These are phyloP conservation scores for Cosmia trapezina DNA, from an alignment of 2,888 invertebrate genomes.

Conservation along the genomic window DNA sequence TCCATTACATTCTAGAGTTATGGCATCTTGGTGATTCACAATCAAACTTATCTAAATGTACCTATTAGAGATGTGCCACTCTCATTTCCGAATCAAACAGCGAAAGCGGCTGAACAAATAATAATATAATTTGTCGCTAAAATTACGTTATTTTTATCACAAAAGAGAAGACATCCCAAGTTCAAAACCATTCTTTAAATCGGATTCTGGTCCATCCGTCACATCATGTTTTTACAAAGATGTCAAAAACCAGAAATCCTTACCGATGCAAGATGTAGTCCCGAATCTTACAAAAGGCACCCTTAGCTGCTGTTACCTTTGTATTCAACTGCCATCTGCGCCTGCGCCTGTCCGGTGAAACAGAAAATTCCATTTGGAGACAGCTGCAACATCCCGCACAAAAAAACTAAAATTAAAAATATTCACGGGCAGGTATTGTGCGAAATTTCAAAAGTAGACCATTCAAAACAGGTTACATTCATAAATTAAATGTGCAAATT, in stretches of 20 bases:
- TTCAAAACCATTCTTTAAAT: background rate
- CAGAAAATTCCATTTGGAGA: conserved; percentile 48
- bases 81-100: conserved; percentile 16
- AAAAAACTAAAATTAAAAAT: conserved; percentile 41
- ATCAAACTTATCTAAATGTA: background rate
- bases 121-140: conserved; percentile 1
- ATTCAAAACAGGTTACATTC: conserved; percentile 26
- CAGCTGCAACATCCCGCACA: conserved; percentile 40
- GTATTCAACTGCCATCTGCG: conserved; percentile 50
- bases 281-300: conserved; percentile 44
- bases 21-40: background rate
- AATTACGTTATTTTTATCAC: background rate
- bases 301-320: conserved; percentile 49
- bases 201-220: background rate
- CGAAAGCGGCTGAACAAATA: conserved; percentile 2
- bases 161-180: background rate
- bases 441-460: conserved; percentile 30
- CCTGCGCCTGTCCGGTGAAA: conserved; percentile 39
- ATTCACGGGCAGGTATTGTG: conserved; percentile 29
- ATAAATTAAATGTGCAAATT: conserved; percentile 14
- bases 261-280: conserved; percentile 29
- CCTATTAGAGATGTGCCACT: background rate
- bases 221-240: conserved; percentile 26
- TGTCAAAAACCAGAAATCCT: conserved; percentile 29
- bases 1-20: too few species aligned